A percentile compares a stretch with the other conserved stretches of the same genome.
These are phyloP conservation scores for Parotia lawesii DNA, from an alignment of 2,113 vertebrate genomes.

Conservation along the genomic window DNA sequence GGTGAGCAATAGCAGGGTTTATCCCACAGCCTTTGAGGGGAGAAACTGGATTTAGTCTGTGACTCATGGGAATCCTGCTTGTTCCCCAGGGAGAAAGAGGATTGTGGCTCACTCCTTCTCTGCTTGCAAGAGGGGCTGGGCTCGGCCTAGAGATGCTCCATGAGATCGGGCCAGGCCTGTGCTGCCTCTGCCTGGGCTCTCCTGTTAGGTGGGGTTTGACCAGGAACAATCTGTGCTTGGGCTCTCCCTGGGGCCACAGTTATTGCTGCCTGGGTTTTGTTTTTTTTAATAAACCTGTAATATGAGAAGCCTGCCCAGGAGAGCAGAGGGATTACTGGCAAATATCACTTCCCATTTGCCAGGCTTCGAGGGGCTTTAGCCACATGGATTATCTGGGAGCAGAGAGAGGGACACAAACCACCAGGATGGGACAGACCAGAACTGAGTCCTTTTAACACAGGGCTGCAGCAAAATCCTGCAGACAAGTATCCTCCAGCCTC, in stretches of 20 bases:
- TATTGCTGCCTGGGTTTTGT: conserved; percentile 28
- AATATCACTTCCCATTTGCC: conserved; percentile 44
- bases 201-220: background rate
- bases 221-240: background rate
- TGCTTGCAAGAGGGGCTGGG: background rate
- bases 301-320: conserved; percentile 44
- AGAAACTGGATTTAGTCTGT: background rate
- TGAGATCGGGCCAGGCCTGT: fast-evolving
- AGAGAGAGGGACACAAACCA: background rate
- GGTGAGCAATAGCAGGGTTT: background rate
- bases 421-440: background rate
- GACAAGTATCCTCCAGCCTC: background rate
- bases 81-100: background rate
- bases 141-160: background rate
- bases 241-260: background rate
- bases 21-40: background rate
- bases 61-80: background rate
- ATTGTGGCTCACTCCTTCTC: background rate
- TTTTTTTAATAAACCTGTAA: conserved; percentile 64
- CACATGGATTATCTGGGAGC: background rate
- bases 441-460: background rate
- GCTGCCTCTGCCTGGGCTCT: background rate
- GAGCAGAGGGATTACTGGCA: conserved; percentile 56
- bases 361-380: conserved; percentile 36
- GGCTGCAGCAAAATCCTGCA: background rate